These are phyloP conservation scores for Nothura maculosa DNA, from an alignment of 2,797 vertebrate genomes.

Conservation along the genomic window DNA sequence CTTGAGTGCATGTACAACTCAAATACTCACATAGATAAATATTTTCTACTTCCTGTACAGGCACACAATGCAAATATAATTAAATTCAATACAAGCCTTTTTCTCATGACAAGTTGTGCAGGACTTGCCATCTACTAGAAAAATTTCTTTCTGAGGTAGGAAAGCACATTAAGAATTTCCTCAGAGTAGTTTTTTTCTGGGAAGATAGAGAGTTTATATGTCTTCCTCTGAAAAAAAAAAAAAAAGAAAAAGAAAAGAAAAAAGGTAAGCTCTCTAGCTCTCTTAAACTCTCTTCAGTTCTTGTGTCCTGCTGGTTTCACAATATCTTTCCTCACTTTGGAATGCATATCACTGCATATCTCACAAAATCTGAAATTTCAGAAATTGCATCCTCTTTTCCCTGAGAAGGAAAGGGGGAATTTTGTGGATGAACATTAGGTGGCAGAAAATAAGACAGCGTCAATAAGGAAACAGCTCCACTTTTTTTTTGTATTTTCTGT, in stretches of 20 bases:
- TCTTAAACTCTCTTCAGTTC: background rate
- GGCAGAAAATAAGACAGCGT: background rate
- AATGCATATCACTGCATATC: background rate
- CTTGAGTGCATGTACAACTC: background rate
- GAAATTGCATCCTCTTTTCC: background rate
- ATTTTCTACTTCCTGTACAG: background rate
- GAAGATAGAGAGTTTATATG: background rate
- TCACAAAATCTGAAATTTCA: background rate
- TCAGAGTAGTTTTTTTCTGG: background rate
- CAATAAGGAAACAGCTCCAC: background rate
- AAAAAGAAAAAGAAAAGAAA: too few relatives aligned
- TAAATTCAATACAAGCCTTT: background rate
- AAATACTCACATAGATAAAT: background rate
- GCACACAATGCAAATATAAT: background rate
- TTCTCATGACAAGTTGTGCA: background rate
- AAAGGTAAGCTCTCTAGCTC: too few relatives aligned
- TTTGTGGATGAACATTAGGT: background rate
- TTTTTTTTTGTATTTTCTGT: background rate
- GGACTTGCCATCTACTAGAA: background rate
- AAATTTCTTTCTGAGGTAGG: background rate
- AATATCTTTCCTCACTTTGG: background rate
- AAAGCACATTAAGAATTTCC: background rate
- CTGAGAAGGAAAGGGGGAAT: rapidly evolving
- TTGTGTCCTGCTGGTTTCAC: background rate
- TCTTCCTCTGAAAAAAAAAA: background rate